These are phyloP conservation scores for Tapirus indicus DNA, from an alignment of 2,797 vertebrate genomes.

Conservation along the genomic window DNA sequence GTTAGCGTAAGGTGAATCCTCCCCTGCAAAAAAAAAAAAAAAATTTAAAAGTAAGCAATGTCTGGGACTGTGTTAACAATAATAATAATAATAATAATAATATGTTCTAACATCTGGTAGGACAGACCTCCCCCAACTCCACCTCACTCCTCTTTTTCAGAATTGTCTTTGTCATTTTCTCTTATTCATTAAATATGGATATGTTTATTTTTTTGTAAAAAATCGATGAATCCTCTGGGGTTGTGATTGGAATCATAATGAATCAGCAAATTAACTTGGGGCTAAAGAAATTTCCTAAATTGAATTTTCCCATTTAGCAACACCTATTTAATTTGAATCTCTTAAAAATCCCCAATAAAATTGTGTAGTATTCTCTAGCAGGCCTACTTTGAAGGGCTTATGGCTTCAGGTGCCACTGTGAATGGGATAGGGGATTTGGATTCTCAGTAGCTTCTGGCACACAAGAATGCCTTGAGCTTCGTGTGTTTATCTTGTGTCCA, in stretches of 20 bases:
- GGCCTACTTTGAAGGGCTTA: not conserved
- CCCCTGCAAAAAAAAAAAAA: too few species aligned
- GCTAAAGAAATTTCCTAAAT: conserved; percentile 17
- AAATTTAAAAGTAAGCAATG: too few species aligned
- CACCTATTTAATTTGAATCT: not conserved
- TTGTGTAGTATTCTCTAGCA: not conserved
- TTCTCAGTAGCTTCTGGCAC: not conserved
- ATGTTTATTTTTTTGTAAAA: not conserved
- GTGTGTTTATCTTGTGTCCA: not conserved
- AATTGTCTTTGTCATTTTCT: conserved; percentile 31
- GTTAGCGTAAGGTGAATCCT: too few species aligned
- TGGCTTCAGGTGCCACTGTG: not conserved
- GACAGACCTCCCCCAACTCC: not conserved
- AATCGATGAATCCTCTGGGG: not conserved
- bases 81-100: not conserved
- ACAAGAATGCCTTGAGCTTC: not conserved
- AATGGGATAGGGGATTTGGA: not conserved
- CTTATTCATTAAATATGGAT: not conserved
- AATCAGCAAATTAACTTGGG: not conserved
- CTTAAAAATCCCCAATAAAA: conserved; percentile 7
- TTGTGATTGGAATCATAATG: conserved; percentile 13
- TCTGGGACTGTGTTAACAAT: too few species aligned
- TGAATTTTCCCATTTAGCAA: not conserved
- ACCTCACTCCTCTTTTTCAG: not conserved
- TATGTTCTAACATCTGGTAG: not conserved